A percentile compares a stretch with the other conserved stretches of the same genome.
These are phyloP conservation scores for Kryptolebias ocellatus DNA, from an alignment of 2,797 vertebrate genomes.

Conservation along the genomic window DNA sequence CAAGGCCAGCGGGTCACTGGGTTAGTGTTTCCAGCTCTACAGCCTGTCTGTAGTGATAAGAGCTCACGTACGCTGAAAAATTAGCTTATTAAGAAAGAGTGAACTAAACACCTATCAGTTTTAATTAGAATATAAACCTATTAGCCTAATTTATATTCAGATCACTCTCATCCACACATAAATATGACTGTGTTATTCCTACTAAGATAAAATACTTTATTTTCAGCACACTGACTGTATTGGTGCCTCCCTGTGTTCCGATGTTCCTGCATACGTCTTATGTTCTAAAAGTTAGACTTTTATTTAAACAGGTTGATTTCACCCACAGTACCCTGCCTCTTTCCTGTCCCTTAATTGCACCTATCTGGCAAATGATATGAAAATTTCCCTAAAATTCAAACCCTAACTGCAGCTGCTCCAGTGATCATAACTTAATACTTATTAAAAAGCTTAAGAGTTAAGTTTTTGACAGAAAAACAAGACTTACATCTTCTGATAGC, in stretches of 20 bases:
- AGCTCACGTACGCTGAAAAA: conserved; percentile 4
- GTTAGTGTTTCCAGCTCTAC: conserved; percentile 53
- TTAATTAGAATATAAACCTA: conserved; percentile 50
- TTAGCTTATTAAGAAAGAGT: conserved; percentile 20
- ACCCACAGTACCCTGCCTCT: neutral
- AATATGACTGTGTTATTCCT: neutral
- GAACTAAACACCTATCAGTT: conserved; percentile 48
- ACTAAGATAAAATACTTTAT: too few relatives aligned
- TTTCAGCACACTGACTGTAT: too few relatives aligned
- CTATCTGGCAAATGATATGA: neutral
- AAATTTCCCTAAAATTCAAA: neutral
- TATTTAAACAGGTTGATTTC: too few relatives aligned
- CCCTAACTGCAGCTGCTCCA: neutral
- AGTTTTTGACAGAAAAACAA: conserved; percentile 6
- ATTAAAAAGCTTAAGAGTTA: neutral
- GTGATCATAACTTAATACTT: neutral
- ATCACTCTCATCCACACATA: conserved; percentile 17
- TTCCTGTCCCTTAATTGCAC: too few relatives aligned
- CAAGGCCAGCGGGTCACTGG: conserved; percentile 64
- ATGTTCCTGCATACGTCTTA: too few relatives aligned
- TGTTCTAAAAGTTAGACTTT: too few relatives aligned
- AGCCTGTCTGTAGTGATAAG: conserved; percentile 53
- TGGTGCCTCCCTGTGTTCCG: neutral
- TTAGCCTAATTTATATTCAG: conserved; percentile 25
- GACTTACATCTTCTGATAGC: conserved; percentile 44